Evolutionary conservation across 2,113 vertebrate species (phyloP).

Genomic region (Progne subis): DNA sequence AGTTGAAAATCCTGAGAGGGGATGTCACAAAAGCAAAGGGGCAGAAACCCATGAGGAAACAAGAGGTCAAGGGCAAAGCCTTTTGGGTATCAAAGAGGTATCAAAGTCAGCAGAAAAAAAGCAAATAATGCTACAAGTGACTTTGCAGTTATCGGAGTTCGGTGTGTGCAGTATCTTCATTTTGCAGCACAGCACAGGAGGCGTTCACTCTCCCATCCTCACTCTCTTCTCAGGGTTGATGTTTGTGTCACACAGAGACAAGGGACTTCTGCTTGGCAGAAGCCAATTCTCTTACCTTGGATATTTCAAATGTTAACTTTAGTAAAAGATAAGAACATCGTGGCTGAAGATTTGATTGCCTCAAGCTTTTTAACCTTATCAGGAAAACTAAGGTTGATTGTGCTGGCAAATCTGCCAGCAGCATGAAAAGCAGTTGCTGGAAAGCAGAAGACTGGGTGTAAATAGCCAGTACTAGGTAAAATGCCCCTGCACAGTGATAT

Average conservation of each 20-base stretch:
- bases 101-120: background rate
- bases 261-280: background rate
- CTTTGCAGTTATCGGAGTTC: background rate
- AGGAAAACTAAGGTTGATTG: slow-evolving; percentile 51
- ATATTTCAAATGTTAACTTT: slow-evolving; percentile 46
- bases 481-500: background rate
- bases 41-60: background rate
- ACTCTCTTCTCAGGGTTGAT: background rate
- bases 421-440: slow-evolving; percentile 27
- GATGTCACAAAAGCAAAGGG: background rate
- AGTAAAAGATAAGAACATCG: slow-evolving; percentile 9
- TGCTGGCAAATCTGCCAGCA: slow-evolving; percentile 46
- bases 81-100: background rate
- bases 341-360: slow-evolving; percentile 48
- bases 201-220: background rate
- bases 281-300: slow-evolving; percentile 14
- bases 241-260: background rate
- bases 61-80: background rate
- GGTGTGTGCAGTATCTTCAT: background rate
- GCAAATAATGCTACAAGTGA: background rate
- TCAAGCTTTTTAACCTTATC: slow-evolving; percentile 70
- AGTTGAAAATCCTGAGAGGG: background rate
- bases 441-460: slow-evolving; percentile 48
- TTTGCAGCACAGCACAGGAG: background rate
- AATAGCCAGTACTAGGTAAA: slow-evolving; percentile 29